Base-by-base conservation (phyloP, 2,797 vertebrate species). In the Enteromius unitaeniatus region DNA sequence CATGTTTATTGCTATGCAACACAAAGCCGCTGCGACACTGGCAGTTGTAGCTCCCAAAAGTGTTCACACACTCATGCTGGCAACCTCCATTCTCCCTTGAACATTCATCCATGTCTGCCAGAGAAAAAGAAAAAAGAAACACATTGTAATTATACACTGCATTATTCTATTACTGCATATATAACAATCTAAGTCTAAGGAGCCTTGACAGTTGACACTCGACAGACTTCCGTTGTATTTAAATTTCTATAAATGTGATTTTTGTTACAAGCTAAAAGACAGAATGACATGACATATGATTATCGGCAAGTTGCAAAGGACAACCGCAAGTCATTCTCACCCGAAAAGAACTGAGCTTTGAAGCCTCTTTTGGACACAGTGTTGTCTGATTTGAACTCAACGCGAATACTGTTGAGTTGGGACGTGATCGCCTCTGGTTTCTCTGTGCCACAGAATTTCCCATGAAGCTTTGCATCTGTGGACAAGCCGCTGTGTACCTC, bases 381-480 rank as follows among this genome's bases (percentile, higher is more conserved):
- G 87, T 98, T 99, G 94, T 99, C 98, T 0, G 98, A 99, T 88
- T 98, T 99, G 92, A 99, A 99, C 91, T 99, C 98, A 53, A 99
- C 97, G 1, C 98, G 95, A 97, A 99, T 99, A 94, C 99, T 99
- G 96, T 99, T 99, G 95, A 97, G 98, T 91, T 98, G 98, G 6
- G 98, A 99, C 78, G 98, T 99, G 87, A 99, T 97, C 68, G 97
- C 96, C 9, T 98, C 97, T 0, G 98, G 98, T 85, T 97, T 97
- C 93, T 99, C 97, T 0, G 96, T 94, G 0, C 98, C 98, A 15
- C 98, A 99, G 95, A 98, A 99, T 91, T 98, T 99, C 47, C 98
- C 98, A 0, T 99, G 98, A 2, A 99, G 95, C 89, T 96, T 96
- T 1, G 98, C 97, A 87, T 99, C 98, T 0, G 97, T 95, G 0